phyloP scores from a whole-genome alignment of 2,797 vertebrate species.

The Labeo calbasu region DNA sequence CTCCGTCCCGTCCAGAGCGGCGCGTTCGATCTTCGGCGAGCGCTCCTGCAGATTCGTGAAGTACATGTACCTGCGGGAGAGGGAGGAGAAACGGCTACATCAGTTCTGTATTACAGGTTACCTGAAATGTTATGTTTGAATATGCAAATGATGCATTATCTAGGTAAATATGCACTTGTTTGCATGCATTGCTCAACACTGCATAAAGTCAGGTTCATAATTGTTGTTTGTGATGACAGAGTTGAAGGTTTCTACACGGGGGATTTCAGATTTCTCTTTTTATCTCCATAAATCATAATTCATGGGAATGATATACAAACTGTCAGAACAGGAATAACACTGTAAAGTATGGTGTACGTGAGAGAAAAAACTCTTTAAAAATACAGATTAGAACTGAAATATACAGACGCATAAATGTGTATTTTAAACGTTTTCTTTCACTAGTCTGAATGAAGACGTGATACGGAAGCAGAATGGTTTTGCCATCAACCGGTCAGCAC shows the following conservation, averaged over 20 bases:
- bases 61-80: slow-evolving; percentile 91
- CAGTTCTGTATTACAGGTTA: neutral
- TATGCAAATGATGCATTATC: neutral
- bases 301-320: neutral
- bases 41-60: slow-evolving; percentile 97
- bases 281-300: neutral
- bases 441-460: no score
- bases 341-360: no score
- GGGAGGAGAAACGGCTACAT: neutral
- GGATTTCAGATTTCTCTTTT: no score
- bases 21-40: slow-evolving; percentile 93
- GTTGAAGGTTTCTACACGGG: neutral
- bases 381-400: no score
- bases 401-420: no score
- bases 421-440: no score
- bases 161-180: neutral
- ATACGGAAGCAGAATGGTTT: no score
- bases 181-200: no score
- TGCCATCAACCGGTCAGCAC: no score
- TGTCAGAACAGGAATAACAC: no score
- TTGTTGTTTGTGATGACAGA: neutral
- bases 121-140: neutral
- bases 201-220: neutral
- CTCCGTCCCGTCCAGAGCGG: slow-evolving; percentile 93
- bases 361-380: no score